Conservation (phyloP, 2,888 invertebrate genomes). For the Chironomus tentans region DNA sequence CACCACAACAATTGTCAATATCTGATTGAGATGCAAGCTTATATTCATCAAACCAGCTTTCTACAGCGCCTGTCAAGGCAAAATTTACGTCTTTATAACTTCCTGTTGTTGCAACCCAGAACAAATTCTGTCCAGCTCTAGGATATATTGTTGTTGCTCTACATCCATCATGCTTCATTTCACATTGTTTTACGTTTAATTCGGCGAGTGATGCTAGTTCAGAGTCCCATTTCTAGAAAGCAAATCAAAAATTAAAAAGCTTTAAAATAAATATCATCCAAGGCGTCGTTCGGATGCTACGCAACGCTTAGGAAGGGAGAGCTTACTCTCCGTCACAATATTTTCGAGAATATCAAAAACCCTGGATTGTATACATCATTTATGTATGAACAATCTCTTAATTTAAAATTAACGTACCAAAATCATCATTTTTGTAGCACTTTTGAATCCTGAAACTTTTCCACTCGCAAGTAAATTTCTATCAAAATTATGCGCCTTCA, state of each 20-base stretch:
- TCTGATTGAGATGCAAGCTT: background rate
- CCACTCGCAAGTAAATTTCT: constrained; percentile 37
- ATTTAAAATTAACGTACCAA: constrained; percentile 30
- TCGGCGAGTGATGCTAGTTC: constrained; percentile 37
- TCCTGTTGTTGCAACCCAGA: background rate
- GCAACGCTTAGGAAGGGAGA: no score
- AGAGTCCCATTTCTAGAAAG: background rate
- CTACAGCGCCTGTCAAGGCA: background rate
- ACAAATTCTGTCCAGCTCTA: background rate
- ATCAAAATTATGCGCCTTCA: constrained; percentile 38
- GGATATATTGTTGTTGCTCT: background rate
- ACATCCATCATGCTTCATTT: constrained; percentile 27
- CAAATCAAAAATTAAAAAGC: no score
- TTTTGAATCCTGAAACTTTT: constrained; percentile 33
- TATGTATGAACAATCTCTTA: no score
- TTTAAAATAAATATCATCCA: no score
- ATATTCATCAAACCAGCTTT: background rate
- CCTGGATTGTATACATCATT: no score
- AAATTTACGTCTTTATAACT: background rate
- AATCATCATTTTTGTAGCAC: constrained; percentile 37
- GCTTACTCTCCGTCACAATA: no score
- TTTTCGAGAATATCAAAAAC: no score
- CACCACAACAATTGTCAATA: background rate
- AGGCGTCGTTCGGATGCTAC: no score
- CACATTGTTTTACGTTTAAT: constrained; percentile 37